A percentile compares a stretch with the other conserved stretches of the same genome.
Evolutionary conservation across 92 coral and sea anemone genomes (phyloP).

Genomic region (Montipora capitata): DNA sequence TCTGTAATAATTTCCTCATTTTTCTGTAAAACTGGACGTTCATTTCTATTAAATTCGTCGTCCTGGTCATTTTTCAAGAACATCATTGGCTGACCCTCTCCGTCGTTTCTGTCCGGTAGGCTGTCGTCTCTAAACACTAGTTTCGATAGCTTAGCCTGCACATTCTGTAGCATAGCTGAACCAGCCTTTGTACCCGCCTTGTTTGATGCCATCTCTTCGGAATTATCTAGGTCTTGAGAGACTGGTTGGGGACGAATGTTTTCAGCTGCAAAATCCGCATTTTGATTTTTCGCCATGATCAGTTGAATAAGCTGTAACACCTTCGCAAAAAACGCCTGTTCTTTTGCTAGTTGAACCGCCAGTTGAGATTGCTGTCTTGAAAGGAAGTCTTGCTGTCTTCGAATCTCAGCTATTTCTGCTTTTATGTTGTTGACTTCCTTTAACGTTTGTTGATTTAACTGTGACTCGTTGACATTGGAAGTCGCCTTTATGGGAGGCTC

Average conservation of each 20-base stretch:
- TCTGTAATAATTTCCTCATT: not conserved
- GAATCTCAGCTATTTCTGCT: slow-evolving; percentile 52
- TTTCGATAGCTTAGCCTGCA: slow-evolving; percentile 37
- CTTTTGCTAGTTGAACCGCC: slow-evolving; percentile 42
- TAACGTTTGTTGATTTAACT: not conserved
- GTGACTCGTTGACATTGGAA: not conserved
- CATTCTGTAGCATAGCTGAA: slow-evolving; percentile 32
- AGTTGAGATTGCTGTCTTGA: slow-evolving; percentile 35
- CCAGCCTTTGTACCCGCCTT: not conserved
- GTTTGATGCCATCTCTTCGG: not conserved
- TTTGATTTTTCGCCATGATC: slow-evolving; percentile 12
- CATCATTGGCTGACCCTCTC: slow-evolving; percentile 31
- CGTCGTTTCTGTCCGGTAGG: slow-evolving; percentile 5
- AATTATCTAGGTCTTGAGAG: not conserved
- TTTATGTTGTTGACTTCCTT: slow-evolving; percentile 49
- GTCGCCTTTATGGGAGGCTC: slow-evolving; percentile 26
- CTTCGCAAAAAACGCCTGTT: slow-evolving; percentile 53
- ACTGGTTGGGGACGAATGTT: not conserved
- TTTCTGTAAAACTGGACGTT: not conserved
- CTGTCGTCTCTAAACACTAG: slow-evolving; percentile 25
- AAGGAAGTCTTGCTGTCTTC: slow-evolving; percentile 46
- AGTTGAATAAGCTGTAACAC: slow-evolving; percentile 34
- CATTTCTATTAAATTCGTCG: slow-evolving; percentile 6
- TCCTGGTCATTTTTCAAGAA: slow-evolving; percentile 9
- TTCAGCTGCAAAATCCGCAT: not conserved